phyloP scores from a whole-genome alignment of 2,888 invertebrate species.

The Chesias legatella region DNA sequence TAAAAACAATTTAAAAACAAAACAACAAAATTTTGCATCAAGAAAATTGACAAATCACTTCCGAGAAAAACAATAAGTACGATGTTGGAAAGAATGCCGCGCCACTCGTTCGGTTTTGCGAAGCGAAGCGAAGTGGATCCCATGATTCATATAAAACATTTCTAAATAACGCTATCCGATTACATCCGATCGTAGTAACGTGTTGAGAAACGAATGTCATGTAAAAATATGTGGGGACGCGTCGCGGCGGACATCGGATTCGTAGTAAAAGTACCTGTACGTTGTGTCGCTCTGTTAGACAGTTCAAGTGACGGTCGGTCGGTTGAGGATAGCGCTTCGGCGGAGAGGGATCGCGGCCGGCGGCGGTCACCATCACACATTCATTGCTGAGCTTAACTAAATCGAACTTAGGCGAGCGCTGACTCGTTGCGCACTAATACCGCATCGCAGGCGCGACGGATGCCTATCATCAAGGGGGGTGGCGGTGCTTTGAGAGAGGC shows the following conservation, averaged over 20 bases:
- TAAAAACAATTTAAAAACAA: constrained; percentile 33
- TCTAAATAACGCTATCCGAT: constrained; percentile 73
- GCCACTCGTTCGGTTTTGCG: constrained; percentile 40
- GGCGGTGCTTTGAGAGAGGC: constrained; percentile 77
- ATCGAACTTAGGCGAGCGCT: constrained; percentile 50
- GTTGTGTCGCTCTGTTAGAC: constrained; percentile 64
- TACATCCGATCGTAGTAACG: constrained; percentile 64
- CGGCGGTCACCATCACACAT: constrained; percentile 37
- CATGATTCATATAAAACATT: constrained; percentile 67
- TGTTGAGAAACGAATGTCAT: constrained; percentile 64
- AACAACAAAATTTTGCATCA: constrained; percentile 25
- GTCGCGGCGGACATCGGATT: constrained; percentile 70
- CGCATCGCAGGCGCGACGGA: constrained; percentile 69
- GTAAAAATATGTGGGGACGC: constrained; percentile 48
- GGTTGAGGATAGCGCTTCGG: constrained; percentile 71
- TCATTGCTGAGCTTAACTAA: constrained; percentile 61
- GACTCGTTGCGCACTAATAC: constrained; percentile 56
- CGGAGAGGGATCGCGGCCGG: constrained; percentile 41
- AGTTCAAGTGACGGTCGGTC: constrained; percentile 56
- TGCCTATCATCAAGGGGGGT: constrained; percentile 60
- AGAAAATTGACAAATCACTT: constrained; percentile 38
- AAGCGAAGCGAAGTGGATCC: constrained; percentile 55
- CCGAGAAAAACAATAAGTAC: constrained; percentile 39
- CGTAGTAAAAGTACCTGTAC: constrained; percentile 59
- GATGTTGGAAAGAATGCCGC: constrained; percentile 39